Percentiles rank a stretch among this genome's conserved stretches.
These are phyloP conservation scores for Lineus longissimus DNA, from an alignment of 1,140 invertebrate genomes.

Conservation along the genomic window DNA sequence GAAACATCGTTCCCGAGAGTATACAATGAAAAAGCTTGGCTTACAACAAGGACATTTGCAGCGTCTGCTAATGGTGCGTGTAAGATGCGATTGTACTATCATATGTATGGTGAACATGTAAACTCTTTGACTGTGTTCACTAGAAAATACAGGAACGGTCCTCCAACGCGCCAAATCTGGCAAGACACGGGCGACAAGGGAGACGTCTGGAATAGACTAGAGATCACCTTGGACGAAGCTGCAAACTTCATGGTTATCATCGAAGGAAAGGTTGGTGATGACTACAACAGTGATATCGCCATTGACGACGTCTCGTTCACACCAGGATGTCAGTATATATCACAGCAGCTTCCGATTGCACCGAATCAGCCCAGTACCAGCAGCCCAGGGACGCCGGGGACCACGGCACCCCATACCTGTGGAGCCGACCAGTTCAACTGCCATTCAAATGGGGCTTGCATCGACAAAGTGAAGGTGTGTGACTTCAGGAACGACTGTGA, in stretches of 20 bases:
- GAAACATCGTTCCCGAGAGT: conserved; percentile 51
- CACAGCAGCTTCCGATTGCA: not conserved
- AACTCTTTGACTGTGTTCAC: conserved; percentile 35
- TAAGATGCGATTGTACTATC: conserved; percentile 36
- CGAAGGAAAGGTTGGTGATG: not conserved
- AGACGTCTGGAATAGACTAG: not conserved
- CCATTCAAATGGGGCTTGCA: conserved; percentile 9
- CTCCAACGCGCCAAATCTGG: conserved; percentile 28
- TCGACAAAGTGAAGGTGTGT: conserved; percentile 9
- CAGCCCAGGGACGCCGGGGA: conserved; percentile 8
- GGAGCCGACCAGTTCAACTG: conserved; percentile 19
- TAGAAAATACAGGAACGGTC: conserved; percentile 32
- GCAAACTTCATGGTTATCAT: not conserved
- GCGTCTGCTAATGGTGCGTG: conserved; percentile 10
- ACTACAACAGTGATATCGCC: not conserved
- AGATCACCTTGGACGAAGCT: not conserved
- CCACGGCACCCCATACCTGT: conserved; percentile 16
- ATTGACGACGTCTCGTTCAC: not conserved
- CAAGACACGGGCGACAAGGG: not conserved
- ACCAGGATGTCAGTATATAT: not conserved
- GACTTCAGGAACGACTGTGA: conserved; percentile 14
- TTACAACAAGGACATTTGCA: conserved; percentile 9
- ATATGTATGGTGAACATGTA: conserved; percentile 45
- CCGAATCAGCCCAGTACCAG: not conserved
- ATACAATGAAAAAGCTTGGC: conserved; percentile 32